These are phyloP conservation scores for Fissipunctia ypsillon DNA, from an alignment of 2,888 invertebrate species.

Conservation along the genomic window DNA sequence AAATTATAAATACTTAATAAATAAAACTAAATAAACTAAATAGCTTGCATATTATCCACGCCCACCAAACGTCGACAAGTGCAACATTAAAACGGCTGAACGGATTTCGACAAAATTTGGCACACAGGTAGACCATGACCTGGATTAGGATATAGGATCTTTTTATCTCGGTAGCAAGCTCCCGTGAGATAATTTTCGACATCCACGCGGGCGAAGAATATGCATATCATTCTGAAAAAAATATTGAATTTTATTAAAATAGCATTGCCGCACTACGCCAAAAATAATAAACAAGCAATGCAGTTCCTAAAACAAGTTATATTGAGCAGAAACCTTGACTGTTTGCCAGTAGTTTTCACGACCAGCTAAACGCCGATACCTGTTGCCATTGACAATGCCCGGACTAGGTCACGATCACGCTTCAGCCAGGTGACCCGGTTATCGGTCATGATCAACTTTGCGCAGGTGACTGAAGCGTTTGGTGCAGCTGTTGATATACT, in stretches of 20 bases:
- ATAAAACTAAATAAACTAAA: too few relatives aligned
- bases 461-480: not conserved
- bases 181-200: not conserved
- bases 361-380: constrained; percentile 10
- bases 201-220: not conserved
- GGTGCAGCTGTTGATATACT: not conserved
- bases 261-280: not conserved
- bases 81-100: too few relatives aligned
- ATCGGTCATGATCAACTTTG: constrained; percentile 50
- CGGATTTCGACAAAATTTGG: too few relatives aligned
- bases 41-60: too few relatives aligned
- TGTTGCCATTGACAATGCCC: constrained; percentile 45
- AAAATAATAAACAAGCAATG: too few relatives aligned
- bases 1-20: too few relatives aligned
- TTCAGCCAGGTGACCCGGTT: constrained; percentile 49
- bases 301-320: not conserved
- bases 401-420: constrained; percentile 44
- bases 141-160: not conserved
- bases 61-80: too few relatives aligned
- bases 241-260: not conserved
- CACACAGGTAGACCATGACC: too few relatives aligned
- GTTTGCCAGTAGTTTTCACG: constrained; percentile 14
- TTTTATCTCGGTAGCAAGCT: too few relatives aligned
- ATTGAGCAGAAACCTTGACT: not conserved
- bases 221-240: not conserved